phyloP scores from a whole-genome alignment of 2,113 vertebrate genomes.

The Barbus barbus region DNA sequence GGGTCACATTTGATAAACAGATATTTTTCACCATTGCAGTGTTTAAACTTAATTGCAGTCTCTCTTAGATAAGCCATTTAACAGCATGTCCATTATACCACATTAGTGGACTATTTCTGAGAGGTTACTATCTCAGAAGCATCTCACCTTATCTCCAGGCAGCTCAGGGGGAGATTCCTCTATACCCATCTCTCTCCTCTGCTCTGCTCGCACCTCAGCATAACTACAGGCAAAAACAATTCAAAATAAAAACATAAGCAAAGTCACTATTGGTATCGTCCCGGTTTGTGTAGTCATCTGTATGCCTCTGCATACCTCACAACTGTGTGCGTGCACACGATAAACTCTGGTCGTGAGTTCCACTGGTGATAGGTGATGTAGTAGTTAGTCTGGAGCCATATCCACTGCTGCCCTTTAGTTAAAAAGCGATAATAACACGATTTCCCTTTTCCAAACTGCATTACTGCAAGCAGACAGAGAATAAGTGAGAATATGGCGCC shows the following conservation, averaged over 20 bases:
- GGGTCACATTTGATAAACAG: not conserved
- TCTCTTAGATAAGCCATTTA: not conserved
- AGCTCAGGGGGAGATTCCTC: constrained; percentile 89
- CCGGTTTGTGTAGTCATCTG: not conserved
- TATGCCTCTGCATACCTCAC: constrained; percentile 83
- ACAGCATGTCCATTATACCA: not conserved
- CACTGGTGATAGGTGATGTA: constrained; percentile 99
- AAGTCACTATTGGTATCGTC: not conserved
- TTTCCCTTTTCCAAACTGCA: constrained; percentile 98
- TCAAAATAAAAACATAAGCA: not conserved
- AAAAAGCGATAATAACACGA: constrained; percentile 98
- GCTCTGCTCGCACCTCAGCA: constrained; percentile 93
- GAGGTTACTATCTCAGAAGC: not conserved
- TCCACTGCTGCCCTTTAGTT: constrained; percentile 99
- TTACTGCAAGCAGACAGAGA: constrained; percentile 75
- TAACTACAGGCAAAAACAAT: constrained; percentile 77
- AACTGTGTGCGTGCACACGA: constrained; percentile 96
- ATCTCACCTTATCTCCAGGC: constrained; percentile 86
- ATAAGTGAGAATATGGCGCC: not conserved
- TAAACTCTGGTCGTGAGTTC: constrained; percentile 98
- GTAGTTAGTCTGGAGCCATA: constrained; percentile 98
- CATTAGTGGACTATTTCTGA: not conserved
- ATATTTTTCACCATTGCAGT: not conserved
- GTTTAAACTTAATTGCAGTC: not conserved
- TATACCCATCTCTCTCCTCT: constrained; percentile 91